Evolutionary conservation across 2,888 invertebrate genomes (phyloP).

Genomic region (Phorcus lineatus): DNA sequence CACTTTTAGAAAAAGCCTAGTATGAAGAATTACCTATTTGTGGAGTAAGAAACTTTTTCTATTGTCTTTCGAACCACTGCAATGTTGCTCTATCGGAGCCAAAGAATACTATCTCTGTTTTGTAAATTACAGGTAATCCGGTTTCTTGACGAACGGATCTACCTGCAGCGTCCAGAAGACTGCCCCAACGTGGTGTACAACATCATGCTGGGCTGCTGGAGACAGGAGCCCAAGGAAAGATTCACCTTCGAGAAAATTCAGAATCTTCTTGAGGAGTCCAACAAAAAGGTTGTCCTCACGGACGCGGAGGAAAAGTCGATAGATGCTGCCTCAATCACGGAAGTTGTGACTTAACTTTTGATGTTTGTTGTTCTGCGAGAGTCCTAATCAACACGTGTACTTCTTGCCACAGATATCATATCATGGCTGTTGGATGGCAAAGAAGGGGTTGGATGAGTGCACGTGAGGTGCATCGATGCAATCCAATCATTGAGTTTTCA

Average conservation of each 20-base stretch:
- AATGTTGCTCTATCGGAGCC: too few species aligned
- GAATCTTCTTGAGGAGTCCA: constrained; percentile 67
- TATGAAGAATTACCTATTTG: too few species aligned
- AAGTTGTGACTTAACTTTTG: not conserved
- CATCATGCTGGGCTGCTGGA: constrained; percentile 75
- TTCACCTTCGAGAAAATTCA: constrained; percentile 79
- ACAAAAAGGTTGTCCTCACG: constrained; percentile 34
- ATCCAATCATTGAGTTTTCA: too few species aligned
- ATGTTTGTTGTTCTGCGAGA: not conserved
- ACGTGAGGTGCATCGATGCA: too few species aligned
- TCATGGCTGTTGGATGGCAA: too few species aligned
- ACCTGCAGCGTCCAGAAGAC: constrained; percentile 85
- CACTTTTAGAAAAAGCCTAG: too few species aligned
- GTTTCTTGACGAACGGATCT: constrained; percentile 86
- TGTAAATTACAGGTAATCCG: constrained; percentile 64
- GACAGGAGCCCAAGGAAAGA: constrained; percentile 86
- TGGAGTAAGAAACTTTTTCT: too few species aligned
- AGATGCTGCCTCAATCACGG: not conserved
- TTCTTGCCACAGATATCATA: too few species aligned
- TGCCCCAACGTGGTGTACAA: constrained; percentile 74
- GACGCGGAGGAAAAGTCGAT: not conserved
- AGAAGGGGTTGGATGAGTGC: too few species aligned
- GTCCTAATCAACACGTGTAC: too few species aligned
- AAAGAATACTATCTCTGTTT: not conserved
- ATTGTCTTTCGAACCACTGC: too few species aligned